These are phyloP conservation scores for Quiscalus mexicanus DNA, from an alignment of 2,113 vertebrate species.

Conservation along the genomic window DNA sequence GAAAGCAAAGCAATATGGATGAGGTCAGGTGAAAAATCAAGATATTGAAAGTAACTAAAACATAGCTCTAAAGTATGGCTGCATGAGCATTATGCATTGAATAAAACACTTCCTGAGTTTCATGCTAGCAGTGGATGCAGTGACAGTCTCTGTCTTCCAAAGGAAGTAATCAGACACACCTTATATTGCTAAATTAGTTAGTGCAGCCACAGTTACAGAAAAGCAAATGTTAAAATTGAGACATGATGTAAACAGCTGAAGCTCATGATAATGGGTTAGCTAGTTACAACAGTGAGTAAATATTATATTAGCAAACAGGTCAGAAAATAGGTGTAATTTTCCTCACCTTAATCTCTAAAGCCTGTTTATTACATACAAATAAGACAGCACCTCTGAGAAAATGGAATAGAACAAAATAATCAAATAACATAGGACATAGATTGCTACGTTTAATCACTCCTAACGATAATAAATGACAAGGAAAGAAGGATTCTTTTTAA, in stretches of 20 bases:
- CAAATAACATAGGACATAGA: not conserved
- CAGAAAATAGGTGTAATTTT: not conserved
- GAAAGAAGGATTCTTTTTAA: not conserved
- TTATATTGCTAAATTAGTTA: not conserved
- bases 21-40: not conserved
- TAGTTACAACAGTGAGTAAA: not conserved
- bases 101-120: not conserved
- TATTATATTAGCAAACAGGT: not conserved
- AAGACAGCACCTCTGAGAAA: not conserved
- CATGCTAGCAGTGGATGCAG: not conserved
- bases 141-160: not conserved
- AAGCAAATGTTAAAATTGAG: slow-evolving; percentile 15
- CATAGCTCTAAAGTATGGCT: not conserved
- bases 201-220: not conserved
- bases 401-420: not conserved
- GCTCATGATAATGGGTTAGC: slow-evolving; percentile 4
- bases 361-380: not conserved
- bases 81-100: not conserved
- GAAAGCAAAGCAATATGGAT: not conserved
- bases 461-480: not conserved
- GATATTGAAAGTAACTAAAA: not conserved
- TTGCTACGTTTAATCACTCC: not conserved
- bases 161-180: slow-evolving; percentile 14
- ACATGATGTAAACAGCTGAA: slow-evolving; percentile 12
- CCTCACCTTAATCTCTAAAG: not conserved